Conservation (phyloP, 2,888 invertebrate species). For the Sturmia bella region DNA sequence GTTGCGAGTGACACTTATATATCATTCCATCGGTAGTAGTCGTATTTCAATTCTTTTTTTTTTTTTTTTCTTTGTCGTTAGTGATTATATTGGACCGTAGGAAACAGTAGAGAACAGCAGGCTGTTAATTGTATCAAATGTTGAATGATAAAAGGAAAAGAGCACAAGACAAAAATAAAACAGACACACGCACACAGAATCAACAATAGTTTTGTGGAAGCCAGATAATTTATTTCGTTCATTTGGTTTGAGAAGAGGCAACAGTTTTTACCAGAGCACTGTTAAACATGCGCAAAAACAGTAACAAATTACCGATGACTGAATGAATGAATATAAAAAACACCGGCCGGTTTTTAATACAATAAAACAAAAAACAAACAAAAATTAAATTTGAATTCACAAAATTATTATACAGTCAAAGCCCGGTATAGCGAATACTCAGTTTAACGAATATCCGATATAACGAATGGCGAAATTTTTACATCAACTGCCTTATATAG, state of each 20-base stretch:
- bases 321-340: neutral
- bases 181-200: neutral
- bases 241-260: neutral
- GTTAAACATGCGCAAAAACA: conserved; percentile 56
- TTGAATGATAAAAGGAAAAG: conserved; percentile 42
- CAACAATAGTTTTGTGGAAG: conserved; percentile 11
- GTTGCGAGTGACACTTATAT: conserved; percentile 56
- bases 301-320: conserved; percentile 10
- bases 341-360: neutral
- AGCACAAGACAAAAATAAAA: conserved; percentile 23
- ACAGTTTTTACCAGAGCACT: conserved; percentile 17
- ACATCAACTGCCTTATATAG: too few relatives aligned
- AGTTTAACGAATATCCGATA: too few relatives aligned
- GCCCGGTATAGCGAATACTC: too few relatives aligned
- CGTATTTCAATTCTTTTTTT: too few relatives aligned
- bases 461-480: too few relatives aligned
- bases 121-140: conserved; percentile 51
- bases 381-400: too few relatives aligned
- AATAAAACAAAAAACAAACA: too few relatives aligned
- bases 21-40: conserved; percentile 52
- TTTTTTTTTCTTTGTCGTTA: conserved; percentile 3
- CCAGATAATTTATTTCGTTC: conserved; percentile 29
- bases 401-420: too few relatives aligned
- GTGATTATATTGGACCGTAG: conserved; percentile 23
- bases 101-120: conserved; percentile 49